Evolutionary conservation across 2,888 invertebrate genomes (phyloP).

Genomic region (Dendrolimus pini): DNA sequence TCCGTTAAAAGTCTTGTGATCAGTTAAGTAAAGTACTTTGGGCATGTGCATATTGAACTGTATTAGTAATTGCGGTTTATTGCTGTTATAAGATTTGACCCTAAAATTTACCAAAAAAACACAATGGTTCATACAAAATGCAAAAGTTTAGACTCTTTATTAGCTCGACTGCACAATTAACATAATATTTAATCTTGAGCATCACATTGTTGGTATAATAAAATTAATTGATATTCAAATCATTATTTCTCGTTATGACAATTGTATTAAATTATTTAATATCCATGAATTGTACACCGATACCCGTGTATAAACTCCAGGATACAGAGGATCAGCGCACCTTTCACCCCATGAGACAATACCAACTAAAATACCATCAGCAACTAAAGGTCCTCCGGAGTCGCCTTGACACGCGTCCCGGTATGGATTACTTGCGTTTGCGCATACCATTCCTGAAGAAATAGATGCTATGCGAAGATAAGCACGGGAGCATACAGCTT

Average conservation of each 20-base stretch:
- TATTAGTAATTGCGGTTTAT: no score
- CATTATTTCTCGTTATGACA: neutral
- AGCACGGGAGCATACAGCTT: slow-evolving; percentile 42
- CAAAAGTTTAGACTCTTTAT: no score
- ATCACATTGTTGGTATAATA: no score
- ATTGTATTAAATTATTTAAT: slow-evolving; percentile 1
- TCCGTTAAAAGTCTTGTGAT: no score
- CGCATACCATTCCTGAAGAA: slow-evolving; percentile 61
- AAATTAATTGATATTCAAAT: no score
- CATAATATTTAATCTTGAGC: no score
- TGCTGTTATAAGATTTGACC: no score
- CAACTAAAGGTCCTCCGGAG: slow-evolving; percentile 78
- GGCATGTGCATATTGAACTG: no score
- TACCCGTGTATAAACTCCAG: slow-evolving; percentile 76
- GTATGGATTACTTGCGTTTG: slow-evolving; percentile 38
- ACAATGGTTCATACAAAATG: no score
- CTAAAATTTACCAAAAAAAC: no score
- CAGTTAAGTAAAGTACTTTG: no score
- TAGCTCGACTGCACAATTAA: no score
- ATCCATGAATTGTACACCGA: slow-evolving; percentile 55
- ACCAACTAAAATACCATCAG: slow-evolving; percentile 58
- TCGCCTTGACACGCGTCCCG: slow-evolving; percentile 74
- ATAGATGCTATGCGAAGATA: slow-evolving; percentile 48
- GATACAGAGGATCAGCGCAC: slow-evolving; percentile 67
- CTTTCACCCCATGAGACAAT: slow-evolving; percentile 77